Evolutionary conservation across 2,797 vertebrate species (phyloP), one percentile per base, ranked within the genome.

Genomic region (Numenius phaeopus): DNA sequence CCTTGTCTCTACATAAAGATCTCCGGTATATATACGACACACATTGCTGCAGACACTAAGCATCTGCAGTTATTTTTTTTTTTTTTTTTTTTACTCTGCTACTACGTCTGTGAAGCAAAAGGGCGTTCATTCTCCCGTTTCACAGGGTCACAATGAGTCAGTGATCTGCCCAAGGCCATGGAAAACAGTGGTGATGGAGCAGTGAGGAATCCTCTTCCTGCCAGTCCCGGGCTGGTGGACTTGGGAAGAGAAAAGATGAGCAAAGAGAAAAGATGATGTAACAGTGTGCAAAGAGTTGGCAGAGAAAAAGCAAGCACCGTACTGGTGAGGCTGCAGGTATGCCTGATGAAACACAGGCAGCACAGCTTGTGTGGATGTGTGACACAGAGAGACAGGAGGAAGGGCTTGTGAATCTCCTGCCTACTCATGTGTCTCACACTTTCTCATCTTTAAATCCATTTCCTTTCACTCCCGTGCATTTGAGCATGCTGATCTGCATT

Each of bases 101-200:
- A 10, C 10, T 77, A 6, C 27, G 3, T 23, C 27, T 73, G 14
- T 50, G n/a, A 69, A 64, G 15, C 8, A 65, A 18, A 69, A 57
- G 17, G 2, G 0, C 6, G 1, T 64, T 59, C 34, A 6, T 70
- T 65, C 7, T 22, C 8, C 6, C 9, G 7, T 54, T 85, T 81
- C 2, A 2, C 5, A 47, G 26, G 20, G 20, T 75, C 34, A 67
- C 20, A 50, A 67, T 30, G 82, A 78, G 8, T 14, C 23, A 79
- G 40, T 18, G 27, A n/a, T 39, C 58, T 76, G 37, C 49, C 26
- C 0, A 0, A 85, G 14, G 12, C 27, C n/a, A 7, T 21, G 23
- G 23, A 75, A 22, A 8, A 9, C 2, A 2, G 7, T 27, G 23
- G 18, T 1, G 2, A n/a, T 5, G 42, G 58, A 87, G 21, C 22